Evolutionary conservation across 2,797 vertebrate genomes (phyloP).

Genomic region (Sciurus carolinensis): DNA sequence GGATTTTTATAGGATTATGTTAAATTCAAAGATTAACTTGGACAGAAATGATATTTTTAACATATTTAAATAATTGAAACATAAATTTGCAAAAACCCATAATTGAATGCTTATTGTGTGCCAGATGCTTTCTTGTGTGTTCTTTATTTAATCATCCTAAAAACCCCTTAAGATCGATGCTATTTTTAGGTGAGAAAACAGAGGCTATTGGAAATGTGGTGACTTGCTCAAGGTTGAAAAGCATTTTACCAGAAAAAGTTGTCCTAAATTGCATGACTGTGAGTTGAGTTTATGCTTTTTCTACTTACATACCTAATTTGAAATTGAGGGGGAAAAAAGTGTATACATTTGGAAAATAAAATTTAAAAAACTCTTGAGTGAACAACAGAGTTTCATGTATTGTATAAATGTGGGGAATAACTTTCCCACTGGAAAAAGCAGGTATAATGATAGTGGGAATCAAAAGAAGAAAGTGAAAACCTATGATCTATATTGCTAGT

Average conservation of each 20-base stretch:
- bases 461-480: background rate
- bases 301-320: background rate
- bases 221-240: background rate
- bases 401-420: background rate
- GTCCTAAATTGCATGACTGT: background rate
- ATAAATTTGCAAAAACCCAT: background rate
- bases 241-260: background rate
- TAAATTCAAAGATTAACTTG: conserved; percentile 28
- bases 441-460: background rate
- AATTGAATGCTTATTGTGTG: background rate
- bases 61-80: conserved; percentile 24
- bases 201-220: background rate
- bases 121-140: background rate
- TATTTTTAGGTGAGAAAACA: background rate
- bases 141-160: background rate
- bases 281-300: background rate
- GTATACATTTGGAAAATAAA: background rate
- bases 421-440: background rate
- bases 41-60: conserved; percentile 23
- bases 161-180: background rate
- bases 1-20: background rate
- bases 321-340: background rate
- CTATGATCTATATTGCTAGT: background rate
- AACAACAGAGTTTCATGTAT: background rate
- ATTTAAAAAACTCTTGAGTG: background rate